These are phyloP conservation scores for Syrmaticus mikado DNA, from an alignment of 2,113 vertebrate genomes.

Conservation along the genomic window DNA sequence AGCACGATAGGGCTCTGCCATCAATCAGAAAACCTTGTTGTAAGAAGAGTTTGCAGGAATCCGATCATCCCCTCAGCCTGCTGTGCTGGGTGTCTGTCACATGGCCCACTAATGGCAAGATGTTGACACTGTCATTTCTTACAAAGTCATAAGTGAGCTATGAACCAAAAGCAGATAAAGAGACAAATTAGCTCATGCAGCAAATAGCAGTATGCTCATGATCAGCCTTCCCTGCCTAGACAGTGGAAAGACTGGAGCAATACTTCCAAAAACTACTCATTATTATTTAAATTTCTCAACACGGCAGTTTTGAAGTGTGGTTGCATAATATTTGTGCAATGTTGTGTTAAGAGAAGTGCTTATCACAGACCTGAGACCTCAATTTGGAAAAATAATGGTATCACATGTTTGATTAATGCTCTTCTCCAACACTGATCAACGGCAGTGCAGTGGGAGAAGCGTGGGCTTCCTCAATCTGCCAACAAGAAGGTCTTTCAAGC, in stretches of 20 bases:
- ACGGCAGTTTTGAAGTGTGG: background rate
- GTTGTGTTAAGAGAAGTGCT: slow-evolving; percentile 9
- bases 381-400: slow-evolving; percentile 18
- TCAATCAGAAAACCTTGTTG: slow-evolving; percentile 21
- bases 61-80: slow-evolving; percentile 20
- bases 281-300: background rate
- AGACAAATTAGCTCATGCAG: slow-evolving; percentile 9
- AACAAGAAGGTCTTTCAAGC: slow-evolving; percentile 23
- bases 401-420: slow-evolving; percentile 20
- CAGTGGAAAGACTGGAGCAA: background rate
- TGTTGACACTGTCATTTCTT: slow-evolving; percentile 50
- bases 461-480: slow-evolving; percentile 67
- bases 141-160: slow-evolving; percentile 8
- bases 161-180: slow-evolving; percentile 42
- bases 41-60: slow-evolving; percentile 34
- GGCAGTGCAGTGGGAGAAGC: slow-evolving; percentile 41
- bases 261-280: background rate
- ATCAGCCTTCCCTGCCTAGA: background rate
- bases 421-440: slow-evolving; percentile 4
- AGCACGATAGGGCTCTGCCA: background rate
- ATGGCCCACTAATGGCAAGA: slow-evolving; percentile 46
- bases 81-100: slow-evolving; percentile 52
- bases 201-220: background rate
- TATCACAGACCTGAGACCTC: slow-evolving; percentile 19
- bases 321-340: slow-evolving; percentile 39